These are phyloP conservation scores for Emys orbicularis DNA, from an alignment of 2,797 vertebrate species.

Conservation along the genomic window DNA sequence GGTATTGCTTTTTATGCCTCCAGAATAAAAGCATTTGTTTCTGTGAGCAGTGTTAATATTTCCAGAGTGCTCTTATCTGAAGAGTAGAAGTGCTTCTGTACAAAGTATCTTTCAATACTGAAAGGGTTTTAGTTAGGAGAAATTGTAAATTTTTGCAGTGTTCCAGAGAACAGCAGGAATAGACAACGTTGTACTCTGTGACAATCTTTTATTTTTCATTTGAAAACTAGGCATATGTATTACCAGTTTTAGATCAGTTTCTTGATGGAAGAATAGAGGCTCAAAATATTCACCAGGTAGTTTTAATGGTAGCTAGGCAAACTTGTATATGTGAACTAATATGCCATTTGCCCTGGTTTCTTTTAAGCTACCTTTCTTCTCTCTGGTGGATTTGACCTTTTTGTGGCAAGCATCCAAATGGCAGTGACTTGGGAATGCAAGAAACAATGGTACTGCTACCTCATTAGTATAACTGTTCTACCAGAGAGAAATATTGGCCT, in stretches of 20 bases:
- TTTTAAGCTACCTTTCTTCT: neutral
- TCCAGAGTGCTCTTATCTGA: neutral
- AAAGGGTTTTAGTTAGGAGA: neutral
- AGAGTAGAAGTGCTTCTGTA: neutral
- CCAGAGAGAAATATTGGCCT: neutral
- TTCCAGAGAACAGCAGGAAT: neutral
- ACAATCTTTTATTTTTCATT: neutral
- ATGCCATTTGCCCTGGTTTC: neutral
- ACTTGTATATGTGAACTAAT: neutral
- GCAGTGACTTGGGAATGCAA: neutral
- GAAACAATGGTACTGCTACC: neutral
- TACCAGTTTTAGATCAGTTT: neutral
- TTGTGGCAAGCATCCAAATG: neutral
- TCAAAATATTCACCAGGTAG: neutral
- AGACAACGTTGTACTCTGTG: neutral
- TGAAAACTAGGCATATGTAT: neutral
- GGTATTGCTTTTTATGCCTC: neutral
- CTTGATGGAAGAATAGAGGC: neutral
- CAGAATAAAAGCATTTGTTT: neutral
- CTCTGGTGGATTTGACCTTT: neutral
- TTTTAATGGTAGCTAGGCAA: neutral
- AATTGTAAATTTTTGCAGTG: neutral
- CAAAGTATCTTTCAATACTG: neutral
- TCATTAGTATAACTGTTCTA: neutral
- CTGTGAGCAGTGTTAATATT: neutral